Base-by-base conservation (phyloP, 2,888 invertebrate genomes). In the Philopedon plagiatum region DNA sequence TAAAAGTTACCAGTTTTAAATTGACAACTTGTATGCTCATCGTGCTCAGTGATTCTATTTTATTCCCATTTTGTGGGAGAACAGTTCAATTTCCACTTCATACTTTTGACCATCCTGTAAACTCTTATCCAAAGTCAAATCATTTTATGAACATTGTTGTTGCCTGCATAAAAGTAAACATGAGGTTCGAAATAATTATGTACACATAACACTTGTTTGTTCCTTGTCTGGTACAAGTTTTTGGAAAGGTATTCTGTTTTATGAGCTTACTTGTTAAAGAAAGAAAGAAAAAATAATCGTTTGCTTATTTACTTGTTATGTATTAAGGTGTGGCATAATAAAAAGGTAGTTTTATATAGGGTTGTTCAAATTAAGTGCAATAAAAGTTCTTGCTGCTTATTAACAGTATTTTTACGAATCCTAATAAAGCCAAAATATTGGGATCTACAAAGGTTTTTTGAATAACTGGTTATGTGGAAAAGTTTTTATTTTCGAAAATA, bases 161-260 rank as follows among this genome's bases (percentile, higher is more conserved):
- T 67, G 66, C 60, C 66, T 66, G 66, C 66, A 49, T 46, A 41
- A 68, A 68, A 34, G 54, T 68, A 68, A 68, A 68, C 68, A 70
- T 15, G 49, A 66, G 41, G 34, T 23, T 41, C 56, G 29, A 63
- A 70, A 70, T 49, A 63, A 70, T 70, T 56, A 70, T 64, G 63
- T 70, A 63, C 49, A 67, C 67, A 39, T 54, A 64, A 26, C 54
- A 57, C 54, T 71, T 71, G 71, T 71, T 71, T 71, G 71, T 71
- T 71, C 71, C 71, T 58, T 26, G 65, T 71, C 65, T 71, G 71
- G 64, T 63, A 46, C 54, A 26, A 51, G 68, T 61, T 68, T 62
- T 69, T 11, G 21, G 67, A 64, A 60, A 64, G 37, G 54, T 32
- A 56, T 41, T 56, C 29, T 23, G 39, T 44, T 57, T 69, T 56